phyloP scores from a whole-genome alignment of 2,113 vertebrate species.

The Mohoua ochrocephala region DNA sequence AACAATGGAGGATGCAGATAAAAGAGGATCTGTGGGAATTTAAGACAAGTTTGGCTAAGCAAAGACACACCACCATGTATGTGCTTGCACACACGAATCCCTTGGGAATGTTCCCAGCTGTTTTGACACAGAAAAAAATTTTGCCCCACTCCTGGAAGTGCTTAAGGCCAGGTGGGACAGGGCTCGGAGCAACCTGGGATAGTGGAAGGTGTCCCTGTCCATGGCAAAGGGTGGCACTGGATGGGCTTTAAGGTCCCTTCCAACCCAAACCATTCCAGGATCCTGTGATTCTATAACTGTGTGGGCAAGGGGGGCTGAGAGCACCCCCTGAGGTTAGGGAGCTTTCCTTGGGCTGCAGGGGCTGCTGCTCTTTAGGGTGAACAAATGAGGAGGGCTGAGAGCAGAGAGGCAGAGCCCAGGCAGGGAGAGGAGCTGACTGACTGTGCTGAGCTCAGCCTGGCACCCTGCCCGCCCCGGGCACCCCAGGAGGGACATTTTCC shows the following conservation, averaged over 20 bases:
- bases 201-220: background rate
- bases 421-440: background rate
- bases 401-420: background rate
- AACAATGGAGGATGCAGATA: background rate
- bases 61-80: rapidly evolving
- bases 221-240: background rate
- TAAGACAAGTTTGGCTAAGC: background rate
- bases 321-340: background rate
- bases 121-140: background rate
- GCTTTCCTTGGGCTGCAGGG: background rate
- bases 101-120: background rate
- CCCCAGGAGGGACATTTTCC: background rate
- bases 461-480: background rate
- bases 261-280: background rate
- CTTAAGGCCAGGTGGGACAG: rapidly evolving
- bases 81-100: rapidly evolving
- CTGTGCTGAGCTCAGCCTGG: background rate
- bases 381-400: background rate
- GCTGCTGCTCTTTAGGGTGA: background rate
- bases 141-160: background rate
- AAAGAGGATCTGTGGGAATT: background rate
- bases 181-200: background rate
- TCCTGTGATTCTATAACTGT: background rate
- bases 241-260: background rate
- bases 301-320: too few species aligned